These are phyloP conservation scores for Dicrostonyx torquatus DNA, from an alignment of 2,797 vertebrate species.

Conservation along the genomic window DNA sequence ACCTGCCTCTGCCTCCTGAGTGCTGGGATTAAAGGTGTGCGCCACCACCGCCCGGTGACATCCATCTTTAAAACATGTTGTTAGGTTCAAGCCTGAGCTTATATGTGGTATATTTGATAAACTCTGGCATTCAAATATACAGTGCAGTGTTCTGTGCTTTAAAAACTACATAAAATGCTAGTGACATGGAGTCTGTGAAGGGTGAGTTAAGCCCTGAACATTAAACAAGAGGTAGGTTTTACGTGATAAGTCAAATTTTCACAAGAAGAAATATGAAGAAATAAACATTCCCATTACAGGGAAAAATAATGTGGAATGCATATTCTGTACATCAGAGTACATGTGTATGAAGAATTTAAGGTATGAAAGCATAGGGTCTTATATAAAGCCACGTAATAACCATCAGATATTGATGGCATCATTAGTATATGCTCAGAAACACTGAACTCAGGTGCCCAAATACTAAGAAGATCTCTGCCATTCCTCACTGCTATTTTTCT, in stretches of 20 bases:
- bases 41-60: no score
- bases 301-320: neutral
- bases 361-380: neutral
- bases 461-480: neutral
- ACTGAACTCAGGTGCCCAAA: neutral
- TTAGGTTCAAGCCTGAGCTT: neutral
- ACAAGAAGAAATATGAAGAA: neutral
- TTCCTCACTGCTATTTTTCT: neutral
- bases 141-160: neutral
- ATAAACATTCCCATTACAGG: neutral
- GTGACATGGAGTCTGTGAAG: neutral
- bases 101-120: neutral
- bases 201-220: neutral
- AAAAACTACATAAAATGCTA: neutral
- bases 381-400: neutral
- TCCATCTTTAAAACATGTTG: neutral
- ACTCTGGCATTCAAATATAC: neutral
- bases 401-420: neutral
- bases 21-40: no score
- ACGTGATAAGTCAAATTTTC: neutral
- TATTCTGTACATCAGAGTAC: accelerated
- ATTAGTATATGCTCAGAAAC: neutral
- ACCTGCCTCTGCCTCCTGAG: no score
- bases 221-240: neutral
- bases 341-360: neutral